A percentile compares a stretch with the other conserved stretches of the same genome.
Evolutionary conservation across 2,797 vertebrate genomes (phyloP).

Genomic region (Rhinogobio ventralis): DNA sequence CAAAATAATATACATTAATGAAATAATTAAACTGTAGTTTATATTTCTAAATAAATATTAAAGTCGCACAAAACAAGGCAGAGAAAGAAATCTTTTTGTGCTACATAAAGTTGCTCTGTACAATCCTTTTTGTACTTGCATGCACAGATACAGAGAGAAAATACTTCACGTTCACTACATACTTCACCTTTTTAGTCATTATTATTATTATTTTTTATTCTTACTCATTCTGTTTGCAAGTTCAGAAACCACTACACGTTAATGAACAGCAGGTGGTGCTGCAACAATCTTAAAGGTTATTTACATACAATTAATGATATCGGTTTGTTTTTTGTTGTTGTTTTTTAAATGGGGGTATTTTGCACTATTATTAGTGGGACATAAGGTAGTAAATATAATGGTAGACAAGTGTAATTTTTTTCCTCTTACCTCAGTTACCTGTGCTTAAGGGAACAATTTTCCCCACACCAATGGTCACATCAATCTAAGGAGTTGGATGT

Average conservation of each 20-base stretch:
- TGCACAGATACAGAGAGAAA: not conserved
- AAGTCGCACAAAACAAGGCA: not conserved
- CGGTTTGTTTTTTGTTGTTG: not conserved
- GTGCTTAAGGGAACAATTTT: not conserved
- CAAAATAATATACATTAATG: not conserved
- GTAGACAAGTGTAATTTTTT: no score
- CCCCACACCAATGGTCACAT: not conserved
- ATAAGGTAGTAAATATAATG: not conserved
- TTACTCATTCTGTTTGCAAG: not conserved
- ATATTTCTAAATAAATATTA: not conserved
- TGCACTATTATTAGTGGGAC: not conserved
- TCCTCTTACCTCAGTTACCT: not conserved
- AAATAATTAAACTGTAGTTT: not conserved
- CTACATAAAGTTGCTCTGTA: not conserved
- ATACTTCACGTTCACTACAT: no score
- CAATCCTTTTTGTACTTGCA: not conserved
- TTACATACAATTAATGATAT: not conserved
- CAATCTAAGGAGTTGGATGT: not conserved
- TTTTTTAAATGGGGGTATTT: not conserved
- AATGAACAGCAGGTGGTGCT: slow-evolving; percentile 39
- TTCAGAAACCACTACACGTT: not conserved
- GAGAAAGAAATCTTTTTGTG: not conserved
- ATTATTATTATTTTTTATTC: not conserved
- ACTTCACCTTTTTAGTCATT: not conserved
- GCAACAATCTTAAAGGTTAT: not conserved